Evolutionary conservation across 2,888 invertebrate genomes (phyloP).

Genomic region (Anthophora plumipes): DNA sequence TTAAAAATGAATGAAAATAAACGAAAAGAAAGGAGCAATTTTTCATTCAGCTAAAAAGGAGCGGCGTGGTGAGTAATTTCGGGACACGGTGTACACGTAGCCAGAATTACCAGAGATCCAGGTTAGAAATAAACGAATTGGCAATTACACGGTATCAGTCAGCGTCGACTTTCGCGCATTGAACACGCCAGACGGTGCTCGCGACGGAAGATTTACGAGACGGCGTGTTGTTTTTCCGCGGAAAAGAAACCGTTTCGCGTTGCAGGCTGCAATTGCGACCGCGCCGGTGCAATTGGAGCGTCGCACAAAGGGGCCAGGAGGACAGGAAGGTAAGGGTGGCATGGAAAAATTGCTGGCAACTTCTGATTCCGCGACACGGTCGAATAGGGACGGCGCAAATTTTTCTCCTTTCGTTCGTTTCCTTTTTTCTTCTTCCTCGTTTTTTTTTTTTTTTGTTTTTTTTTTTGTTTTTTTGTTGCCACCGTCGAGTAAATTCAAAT

Average conservation of each 20-base stretch:
- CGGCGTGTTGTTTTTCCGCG: constrained; percentile 4
- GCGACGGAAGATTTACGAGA: constrained; percentile 1
- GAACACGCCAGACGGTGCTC: not conserved
- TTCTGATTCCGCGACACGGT: constrained; percentile 38
- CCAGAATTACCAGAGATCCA: too few species aligned
- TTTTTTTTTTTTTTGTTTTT: not conserved
- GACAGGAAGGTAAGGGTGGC: not conserved
- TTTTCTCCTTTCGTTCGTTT: not conserved
- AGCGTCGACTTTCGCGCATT: not conserved
- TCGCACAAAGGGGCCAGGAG: constrained; percentile 1
- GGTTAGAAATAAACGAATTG: too few species aligned
- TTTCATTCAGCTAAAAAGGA: too few species aligned
- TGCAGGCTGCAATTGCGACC: not conserved
- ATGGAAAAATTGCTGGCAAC: constrained; percentile 44
- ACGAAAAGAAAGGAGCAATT: too few species aligned
- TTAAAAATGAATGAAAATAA: too few species aligned
- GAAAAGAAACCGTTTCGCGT: constrained; percentile 30
- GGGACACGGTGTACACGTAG: too few species aligned
- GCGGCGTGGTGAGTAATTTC: too few species aligned
- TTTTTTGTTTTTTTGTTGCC: not conserved
- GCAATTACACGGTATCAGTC: not conserved
- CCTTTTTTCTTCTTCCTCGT: too few species aligned
- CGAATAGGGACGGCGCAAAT: constrained; percentile 10
- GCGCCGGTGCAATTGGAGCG: constrained; percentile 25
- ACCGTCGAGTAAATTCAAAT: constrained; percentile 44